phyloP scores from a whole-genome alignment of 2,113 vertebrate species.

The Barnardius zonarius region DNA sequence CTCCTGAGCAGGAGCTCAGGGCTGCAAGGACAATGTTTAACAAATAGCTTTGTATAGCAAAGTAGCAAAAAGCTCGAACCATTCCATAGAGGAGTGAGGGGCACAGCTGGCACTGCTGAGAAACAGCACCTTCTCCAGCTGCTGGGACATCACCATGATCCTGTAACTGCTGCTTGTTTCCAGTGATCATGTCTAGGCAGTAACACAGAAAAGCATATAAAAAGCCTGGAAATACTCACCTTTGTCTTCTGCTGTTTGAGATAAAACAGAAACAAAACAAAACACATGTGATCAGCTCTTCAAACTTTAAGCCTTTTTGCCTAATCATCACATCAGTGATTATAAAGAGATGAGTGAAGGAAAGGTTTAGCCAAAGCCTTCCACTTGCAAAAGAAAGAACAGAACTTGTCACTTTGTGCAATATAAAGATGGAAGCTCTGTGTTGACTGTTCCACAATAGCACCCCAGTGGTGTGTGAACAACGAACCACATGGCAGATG shows the following conservation, averaged over 20 bases:
- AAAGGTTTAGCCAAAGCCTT: background rate
- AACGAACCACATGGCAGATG: background rate
- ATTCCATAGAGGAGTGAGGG: background rate
- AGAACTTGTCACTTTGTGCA: background rate
- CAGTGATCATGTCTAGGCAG: background rate
- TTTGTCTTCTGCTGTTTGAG: conserved; percentile 45
- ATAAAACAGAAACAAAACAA: conserved; percentile 36
- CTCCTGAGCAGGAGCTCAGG: background rate
- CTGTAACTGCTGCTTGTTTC: background rate
- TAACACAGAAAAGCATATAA: background rate
- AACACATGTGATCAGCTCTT: background rate
- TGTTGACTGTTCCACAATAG: accelerated
- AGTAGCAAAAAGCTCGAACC: background rate
- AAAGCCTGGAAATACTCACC: conserved; percentile 22
- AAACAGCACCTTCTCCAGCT: background rate
- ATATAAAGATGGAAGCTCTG: background rate
- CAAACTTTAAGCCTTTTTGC: background rate
- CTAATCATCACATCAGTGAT: background rate
- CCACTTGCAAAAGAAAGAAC: background rate
- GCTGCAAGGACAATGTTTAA: background rate
- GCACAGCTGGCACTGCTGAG: conserved; percentile 25
- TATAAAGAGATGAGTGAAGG: background rate
- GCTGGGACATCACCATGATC: background rate
- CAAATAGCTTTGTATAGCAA: background rate
- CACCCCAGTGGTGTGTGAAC: accelerated